A percentile compares a stretch with the other conserved stretches of the same genome.
phyloP scores from a whole-genome alignment of 2,888 invertebrate genomes.

The Dioctria rufipes region DNA sequence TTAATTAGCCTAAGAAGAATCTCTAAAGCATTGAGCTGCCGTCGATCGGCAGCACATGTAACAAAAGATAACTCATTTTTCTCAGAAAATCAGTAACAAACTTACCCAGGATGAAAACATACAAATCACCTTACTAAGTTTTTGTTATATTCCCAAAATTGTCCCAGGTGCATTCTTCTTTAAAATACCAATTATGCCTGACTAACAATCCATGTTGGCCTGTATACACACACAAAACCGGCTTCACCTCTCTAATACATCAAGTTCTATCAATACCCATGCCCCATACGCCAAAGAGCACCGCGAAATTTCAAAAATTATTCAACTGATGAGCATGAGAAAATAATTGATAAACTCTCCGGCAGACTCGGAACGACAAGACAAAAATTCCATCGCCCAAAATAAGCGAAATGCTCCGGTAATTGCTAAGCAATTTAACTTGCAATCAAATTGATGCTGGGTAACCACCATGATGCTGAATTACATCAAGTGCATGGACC shows the following conservation, averaged over 20 bases:
- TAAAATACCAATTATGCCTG: not conserved
- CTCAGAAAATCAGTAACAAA: too few species aligned
- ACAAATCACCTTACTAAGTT: not conserved
- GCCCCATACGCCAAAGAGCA: not conserved
- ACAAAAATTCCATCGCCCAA: not conserved
- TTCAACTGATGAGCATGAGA: not conserved
- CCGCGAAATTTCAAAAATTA: conserved; percentile 34
- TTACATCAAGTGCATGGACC: conserved; percentile 44
- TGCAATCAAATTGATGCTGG: conserved; percentile 41
- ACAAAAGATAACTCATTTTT: too few species aligned
- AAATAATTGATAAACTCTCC: conserved; percentile 39
- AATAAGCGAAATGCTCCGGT: conserved; percentile 46
- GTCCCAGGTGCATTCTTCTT: not conserved
- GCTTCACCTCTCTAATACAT: not conserved
- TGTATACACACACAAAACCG: not conserved
- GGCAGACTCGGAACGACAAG: not conserved
- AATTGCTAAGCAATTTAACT: conserved; percentile 52
- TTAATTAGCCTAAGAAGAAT: too few species aligned
- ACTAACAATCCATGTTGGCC: not conserved
- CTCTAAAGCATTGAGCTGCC: too few species aligned
- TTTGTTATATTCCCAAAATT: conserved; percentile 5
- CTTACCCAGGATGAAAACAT: not conserved
- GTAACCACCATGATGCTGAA: conserved; percentile 32
- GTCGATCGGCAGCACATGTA: too few species aligned
- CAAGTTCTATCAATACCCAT: conserved; percentile 17